Percentiles rank a stretch among this genome's conserved stretches.
These are phyloP conservation scores for Adela reaumurella DNA, from an alignment of 2,888 invertebrate species.

Conservation along the genomic window DNA sequence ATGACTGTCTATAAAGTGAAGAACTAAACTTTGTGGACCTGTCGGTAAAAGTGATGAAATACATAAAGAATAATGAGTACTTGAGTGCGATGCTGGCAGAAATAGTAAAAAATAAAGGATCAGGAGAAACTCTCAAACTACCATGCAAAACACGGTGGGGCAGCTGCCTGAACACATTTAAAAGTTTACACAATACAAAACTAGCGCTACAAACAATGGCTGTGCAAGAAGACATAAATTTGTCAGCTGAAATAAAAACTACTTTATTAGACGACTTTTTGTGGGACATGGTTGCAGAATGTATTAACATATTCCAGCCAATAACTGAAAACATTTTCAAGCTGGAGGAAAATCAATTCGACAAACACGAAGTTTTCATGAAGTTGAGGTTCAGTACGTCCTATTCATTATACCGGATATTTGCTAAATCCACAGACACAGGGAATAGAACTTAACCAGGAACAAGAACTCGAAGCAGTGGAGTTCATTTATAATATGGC, in stretches of 20 bases:
- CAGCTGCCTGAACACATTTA: slow-evolving; percentile 12
- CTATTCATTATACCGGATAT: too few relatives aligned
- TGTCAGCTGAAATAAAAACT: slow-evolving; percentile 9
- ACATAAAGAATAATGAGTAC: slow-evolving; percentile 8
- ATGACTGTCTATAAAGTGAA: slow-evolving; percentile 7
- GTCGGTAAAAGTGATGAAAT: slow-evolving; percentile 7
- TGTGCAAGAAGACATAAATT: slow-evolving; percentile 11
- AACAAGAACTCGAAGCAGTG: too few relatives aligned
- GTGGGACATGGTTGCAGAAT: slow-evolving; percentile 12
- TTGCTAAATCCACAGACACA: too few relatives aligned
- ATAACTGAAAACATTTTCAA: too few relatives aligned
- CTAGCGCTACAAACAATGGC: slow-evolving; percentile 11
- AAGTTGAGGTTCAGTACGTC: too few relatives aligned
- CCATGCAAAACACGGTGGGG: slow-evolving; percentile 12
- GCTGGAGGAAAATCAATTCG: too few relatives aligned
- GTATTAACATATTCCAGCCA: too few relatives aligned
- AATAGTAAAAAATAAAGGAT: slow-evolving; percentile 11
- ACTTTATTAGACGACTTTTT: slow-evolving; percentile 11
- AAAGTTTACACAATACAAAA: slow-evolving; percentile 9
- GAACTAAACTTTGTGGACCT: slow-evolving; percentile 3
- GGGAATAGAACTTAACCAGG: too few relatives aligned
- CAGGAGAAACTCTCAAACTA: slow-evolving; percentile 12
- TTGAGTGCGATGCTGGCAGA: slow-evolving; percentile 10
- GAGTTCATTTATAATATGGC: too few relatives aligned
- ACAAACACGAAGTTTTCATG: too few relatives aligned